Conservation (phyloP, 1,140 invertebrate species). For the Chlorops oryzae region DNA sequence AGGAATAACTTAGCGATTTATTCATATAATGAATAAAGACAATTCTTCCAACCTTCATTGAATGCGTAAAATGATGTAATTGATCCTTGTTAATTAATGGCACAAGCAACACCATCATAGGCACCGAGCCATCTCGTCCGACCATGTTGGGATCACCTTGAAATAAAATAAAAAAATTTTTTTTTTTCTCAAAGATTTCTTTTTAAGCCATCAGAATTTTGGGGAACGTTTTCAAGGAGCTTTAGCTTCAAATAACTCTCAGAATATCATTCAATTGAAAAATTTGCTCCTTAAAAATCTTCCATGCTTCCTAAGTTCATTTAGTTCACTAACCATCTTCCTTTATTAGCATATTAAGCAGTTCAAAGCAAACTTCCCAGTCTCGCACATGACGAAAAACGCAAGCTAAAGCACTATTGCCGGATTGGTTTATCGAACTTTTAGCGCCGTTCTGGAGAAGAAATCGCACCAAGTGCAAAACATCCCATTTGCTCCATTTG, state of each 20-base stretch:
- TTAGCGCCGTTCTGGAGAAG: conserved; percentile 60
- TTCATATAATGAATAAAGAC: background rate
- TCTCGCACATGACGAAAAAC: conserved; percentile 67
- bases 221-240: too few relatives aligned
- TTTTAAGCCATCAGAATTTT: background rate
- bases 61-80: conserved; percentile 66
- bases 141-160: conserved; percentile 61
- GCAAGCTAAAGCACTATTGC: conserved; percentile 65
- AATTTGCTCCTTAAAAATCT: too few relatives aligned
- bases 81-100: conserved; percentile 71
- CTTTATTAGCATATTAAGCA: conserved; percentile 64
- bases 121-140: conserved; percentile 64
- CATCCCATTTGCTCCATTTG: conserved; percentile 68
- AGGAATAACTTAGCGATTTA: conserved; percentile 1
- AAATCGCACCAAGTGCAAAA: conserved; percentile 60
- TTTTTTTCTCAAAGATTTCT: background rate
- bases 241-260: too few relatives aligned
- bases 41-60: conserved; percentile 59
- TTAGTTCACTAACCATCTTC: conserved; percentile 53
- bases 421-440: conserved; percentile 62
- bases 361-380: conserved; percentile 69
- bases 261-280: background rate
- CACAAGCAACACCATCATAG: conserved; percentile 67
- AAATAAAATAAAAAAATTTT: conserved; percentile 8
- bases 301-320: background rate